Evolutionary conservation across 2,113 vertebrate species (phyloP).

Genomic region (Dipodomys ordii): DNA sequence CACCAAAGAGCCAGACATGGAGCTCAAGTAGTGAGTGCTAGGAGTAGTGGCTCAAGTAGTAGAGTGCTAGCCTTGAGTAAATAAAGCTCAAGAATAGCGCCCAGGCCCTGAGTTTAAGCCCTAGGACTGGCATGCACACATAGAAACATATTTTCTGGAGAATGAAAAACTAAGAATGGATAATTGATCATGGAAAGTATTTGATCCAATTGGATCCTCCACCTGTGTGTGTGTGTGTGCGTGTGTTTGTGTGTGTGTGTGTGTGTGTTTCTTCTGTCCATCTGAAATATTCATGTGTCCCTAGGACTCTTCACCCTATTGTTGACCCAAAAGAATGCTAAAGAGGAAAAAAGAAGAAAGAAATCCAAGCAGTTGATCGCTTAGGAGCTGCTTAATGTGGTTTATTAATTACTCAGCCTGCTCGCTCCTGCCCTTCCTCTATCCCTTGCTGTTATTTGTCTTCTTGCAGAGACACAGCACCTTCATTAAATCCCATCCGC

Average conservation of each 20-base stretch:
- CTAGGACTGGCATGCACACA: too few species aligned
- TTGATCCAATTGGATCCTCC: conserved; percentile 20
- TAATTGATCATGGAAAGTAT: conserved; percentile 12
- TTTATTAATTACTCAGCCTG: conserved; percentile 71
- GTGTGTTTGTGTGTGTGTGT: not conserved
- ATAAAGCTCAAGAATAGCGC: too few species aligned
- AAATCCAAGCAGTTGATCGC: conserved; percentile 11
- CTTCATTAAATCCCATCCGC: conserved; percentile 74
- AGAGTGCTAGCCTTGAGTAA: too few species aligned
- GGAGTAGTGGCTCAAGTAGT: too few species aligned
- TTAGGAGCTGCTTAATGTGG: conserved; percentile 9
- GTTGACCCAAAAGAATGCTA: conserved; percentile 44
- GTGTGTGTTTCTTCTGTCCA: not conserved
- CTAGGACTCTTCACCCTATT: not conserved
- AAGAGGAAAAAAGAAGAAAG: not conserved
- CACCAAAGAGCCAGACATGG: too few species aligned
- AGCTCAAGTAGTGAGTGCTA: too few species aligned
- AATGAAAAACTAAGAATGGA: conserved; percentile 45
- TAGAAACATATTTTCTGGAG: not conserved
- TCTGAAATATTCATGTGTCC: conserved; percentile 36
- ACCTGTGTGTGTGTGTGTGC: not conserved
- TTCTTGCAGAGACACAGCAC: conserved; percentile 71
- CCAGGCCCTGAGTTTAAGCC: too few species aligned
- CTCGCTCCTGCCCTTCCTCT: conserved; percentile 53
- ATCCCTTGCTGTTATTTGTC: conserved; percentile 67